Conservation (phyloP, 1,140 invertebrate species). For the Leguminivora glycinivorella region DNA sequence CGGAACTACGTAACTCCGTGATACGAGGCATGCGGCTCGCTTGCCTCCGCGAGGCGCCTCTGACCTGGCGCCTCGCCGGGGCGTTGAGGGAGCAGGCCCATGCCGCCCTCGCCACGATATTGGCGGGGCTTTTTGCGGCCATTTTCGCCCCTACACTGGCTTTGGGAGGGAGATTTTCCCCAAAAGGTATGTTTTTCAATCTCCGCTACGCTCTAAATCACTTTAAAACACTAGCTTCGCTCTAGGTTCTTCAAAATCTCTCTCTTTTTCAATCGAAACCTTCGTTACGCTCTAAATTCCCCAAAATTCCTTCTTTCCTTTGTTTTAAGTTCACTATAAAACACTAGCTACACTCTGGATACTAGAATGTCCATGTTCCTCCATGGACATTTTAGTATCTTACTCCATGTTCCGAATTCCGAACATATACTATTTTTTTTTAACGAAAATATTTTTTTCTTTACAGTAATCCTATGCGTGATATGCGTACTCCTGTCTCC, state of each 20-base stretch:
- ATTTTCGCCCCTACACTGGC: slow-evolving; percentile 32
- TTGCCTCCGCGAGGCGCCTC: slow-evolving; percentile 51
- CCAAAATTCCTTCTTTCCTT: too few species aligned
- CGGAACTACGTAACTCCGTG: slow-evolving; percentile 43
- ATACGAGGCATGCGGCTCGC: slow-evolving; percentile 53
- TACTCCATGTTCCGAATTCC: too few species aligned
- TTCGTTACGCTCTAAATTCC: too few species aligned
- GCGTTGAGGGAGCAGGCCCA: slow-evolving; percentile 39
- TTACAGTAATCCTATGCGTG: slow-evolving; percentile 53
- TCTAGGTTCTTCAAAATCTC: too few species aligned
- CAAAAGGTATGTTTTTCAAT: slow-evolving; percentile 30
- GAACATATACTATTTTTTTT: too few species aligned
- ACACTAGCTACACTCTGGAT: too few species aligned
- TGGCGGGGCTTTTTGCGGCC: slow-evolving; percentile 40
- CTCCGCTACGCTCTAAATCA: neutral
- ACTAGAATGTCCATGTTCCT: too few species aligned
- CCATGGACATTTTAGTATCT: too few species aligned
- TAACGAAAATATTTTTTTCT: neutral
- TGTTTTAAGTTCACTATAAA: too few species aligned
- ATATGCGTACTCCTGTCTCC: slow-evolving; percentile 56
- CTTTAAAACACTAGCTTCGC: too few species aligned
- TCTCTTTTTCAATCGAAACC: too few species aligned
- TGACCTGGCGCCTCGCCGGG: slow-evolving; percentile 41
- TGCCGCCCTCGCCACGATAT: slow-evolving; percentile 45
- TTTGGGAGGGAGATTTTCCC: slow-evolving; percentile 10